Conservation (phyloP, 2,888 invertebrate genomes). For the Acanthosepion lycidas region DNA sequence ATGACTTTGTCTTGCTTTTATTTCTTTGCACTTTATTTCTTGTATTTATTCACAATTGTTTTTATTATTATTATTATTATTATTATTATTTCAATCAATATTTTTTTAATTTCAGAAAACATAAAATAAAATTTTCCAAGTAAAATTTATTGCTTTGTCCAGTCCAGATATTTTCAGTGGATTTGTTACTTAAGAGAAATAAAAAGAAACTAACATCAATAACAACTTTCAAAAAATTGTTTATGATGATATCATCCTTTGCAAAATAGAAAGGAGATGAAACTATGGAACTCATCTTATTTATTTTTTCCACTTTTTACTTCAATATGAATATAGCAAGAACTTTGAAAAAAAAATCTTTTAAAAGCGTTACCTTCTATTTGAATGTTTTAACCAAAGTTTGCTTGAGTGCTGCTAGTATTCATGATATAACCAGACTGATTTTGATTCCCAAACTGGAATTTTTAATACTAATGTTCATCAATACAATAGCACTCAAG, state of each 20-base stretch:
- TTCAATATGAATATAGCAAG: not conserved
- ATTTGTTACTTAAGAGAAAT: not conserved
- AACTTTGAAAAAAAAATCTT: not conserved
- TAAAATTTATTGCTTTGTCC: not conserved
- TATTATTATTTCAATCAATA: not conserved
- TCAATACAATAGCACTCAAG: no score
- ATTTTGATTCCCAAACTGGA: no score
- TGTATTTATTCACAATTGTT: not conserved
- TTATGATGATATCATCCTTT: not conserved
- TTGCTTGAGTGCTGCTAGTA: not conserved
- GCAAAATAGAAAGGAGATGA: not conserved
- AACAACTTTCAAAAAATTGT: not conserved
- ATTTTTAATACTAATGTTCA: no score
- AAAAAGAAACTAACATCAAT: not conserved
- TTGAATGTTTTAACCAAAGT: not conserved
- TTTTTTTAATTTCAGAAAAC: not conserved
- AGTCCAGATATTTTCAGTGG: not conserved
- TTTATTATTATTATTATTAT: not conserved
- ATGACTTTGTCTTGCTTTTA: not conserved
- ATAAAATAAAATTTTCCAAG: not conserved
- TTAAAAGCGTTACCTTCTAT: not conserved
- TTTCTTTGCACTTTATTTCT: not conserved
- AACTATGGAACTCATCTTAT: not conserved
- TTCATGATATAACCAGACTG: no score
- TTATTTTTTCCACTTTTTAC: not conserved